Evolutionary conservation across 2,888 invertebrate species (phyloP), one percentile per base, ranked within the genome.

Genomic region (Watsonalla cultraria): DNA sequence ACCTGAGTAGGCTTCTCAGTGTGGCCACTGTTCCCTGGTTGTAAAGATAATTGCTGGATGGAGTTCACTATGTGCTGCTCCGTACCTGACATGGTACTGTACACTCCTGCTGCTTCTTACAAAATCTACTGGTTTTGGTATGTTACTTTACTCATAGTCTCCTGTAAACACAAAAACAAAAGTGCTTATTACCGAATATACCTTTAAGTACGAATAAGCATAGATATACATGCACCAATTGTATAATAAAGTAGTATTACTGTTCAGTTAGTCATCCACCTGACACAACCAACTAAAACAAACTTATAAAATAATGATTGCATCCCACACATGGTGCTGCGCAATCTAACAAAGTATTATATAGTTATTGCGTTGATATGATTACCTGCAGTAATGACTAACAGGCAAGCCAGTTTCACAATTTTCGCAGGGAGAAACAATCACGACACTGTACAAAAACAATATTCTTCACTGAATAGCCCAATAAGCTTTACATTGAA

Each of bases 71-170:
- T 80, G 80, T 85, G 88, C 68, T 87, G 90, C 88, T 90, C 90
- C 66, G 88, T 85, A 88, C 89, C 87, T 80, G 90, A 90, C 90
- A 90, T 90, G 87, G 83, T 90, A 90, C 87, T 82, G 78, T 42
- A 11, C 42, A 42, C 42, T 11, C 42, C 42, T 42, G 2, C 42
- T 8, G 8, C 42, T 74, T 59, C 70, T 68, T 62, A 58, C 62
- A 70, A 74, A 80, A 68, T 73, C 65, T 72, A 78, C 60, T 73
- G 66, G 67, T 74, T 76, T 67, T 68, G 66, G 67, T 59, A 58
- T 56, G 70, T 75, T 76, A 69, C 61, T 70, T 63, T 70, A 79
- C 75, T 76, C 87, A 88, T 87, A 76, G 68, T 84, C 74, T 76
- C 76, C 88, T 86, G 82, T 64, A 87, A 84, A 61, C 61, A 61